These are phyloP conservation scores for Eupithecia inturbata DNA, from an alignment of 2,888 invertebrate species.

Conservation along the genomic window DNA sequence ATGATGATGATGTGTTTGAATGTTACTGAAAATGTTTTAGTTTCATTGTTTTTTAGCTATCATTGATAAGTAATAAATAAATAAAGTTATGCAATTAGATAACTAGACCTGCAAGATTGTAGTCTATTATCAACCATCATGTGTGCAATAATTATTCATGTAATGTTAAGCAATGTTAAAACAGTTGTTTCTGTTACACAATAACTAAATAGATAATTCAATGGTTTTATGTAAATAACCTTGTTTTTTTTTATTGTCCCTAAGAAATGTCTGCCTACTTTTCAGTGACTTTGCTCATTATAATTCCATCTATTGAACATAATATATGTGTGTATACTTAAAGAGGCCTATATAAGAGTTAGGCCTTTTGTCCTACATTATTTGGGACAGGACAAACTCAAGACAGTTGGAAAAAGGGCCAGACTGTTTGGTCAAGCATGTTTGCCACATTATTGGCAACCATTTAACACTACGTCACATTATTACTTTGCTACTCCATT, in stretches of 20 bases:
- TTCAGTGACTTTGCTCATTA: not conserved
- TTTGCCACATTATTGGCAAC: not conserved
- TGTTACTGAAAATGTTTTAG: not conserved
- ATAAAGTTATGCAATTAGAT: not conserved
- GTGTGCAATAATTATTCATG: not conserved
- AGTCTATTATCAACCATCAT: not conserved
- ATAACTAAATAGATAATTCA: conserved; percentile 1
- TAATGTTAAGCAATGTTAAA: conserved; percentile 22
- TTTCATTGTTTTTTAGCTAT: not conserved
- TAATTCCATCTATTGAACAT: not conserved
- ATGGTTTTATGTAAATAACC: conserved; percentile 12
- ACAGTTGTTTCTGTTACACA: conserved; percentile 23
- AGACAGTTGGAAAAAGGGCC: not conserved
- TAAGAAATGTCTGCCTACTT: not conserved
- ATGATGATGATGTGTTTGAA: not conserved
- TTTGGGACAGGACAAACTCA: not conserved
- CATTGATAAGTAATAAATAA: not conserved
- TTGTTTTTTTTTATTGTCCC: not conserved
- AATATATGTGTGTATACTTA: not conserved
- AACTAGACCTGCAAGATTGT: not conserved
- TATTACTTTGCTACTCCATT: not conserved
- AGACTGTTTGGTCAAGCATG: not conserved
- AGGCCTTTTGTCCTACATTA: not conserved
- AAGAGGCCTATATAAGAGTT: not conserved
- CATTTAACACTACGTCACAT: not conserved